These are phyloP conservation scores for Vidua chalybeata DNA, from an alignment of 2,113 vertebrate genomes.

Conservation along the genomic window DNA sequence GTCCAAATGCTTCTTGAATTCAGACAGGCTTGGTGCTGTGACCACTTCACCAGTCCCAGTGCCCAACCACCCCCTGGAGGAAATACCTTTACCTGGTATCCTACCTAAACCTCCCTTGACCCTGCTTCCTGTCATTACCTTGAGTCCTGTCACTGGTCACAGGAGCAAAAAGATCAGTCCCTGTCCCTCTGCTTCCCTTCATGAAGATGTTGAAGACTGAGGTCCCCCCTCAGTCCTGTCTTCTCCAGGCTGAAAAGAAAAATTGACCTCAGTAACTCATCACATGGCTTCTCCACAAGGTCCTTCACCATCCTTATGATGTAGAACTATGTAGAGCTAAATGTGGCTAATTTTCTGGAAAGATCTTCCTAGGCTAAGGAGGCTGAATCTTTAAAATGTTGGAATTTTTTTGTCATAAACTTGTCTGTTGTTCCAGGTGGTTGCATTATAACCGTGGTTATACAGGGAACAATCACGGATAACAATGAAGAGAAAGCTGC, in stretches of 20 bases:
- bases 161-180: not conserved
- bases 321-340: not conserved
- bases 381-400: not conserved
- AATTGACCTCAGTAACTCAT: not conserved
- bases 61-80: not conserved
- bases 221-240: not conserved
- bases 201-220: not conserved
- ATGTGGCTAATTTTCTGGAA: not conserved
- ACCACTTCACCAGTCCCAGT: not conserved
- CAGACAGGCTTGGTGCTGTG: not conserved
- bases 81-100: not conserved
- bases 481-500: not conserved
- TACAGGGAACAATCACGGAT: fast-evolving
- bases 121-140: not conserved
- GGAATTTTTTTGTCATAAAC: not conserved
- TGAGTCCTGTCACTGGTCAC: not conserved
- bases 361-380: not conserved
- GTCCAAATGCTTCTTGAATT: not conserved
- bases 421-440: not conserved
- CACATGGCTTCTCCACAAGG: not conserved
- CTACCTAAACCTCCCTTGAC: not conserved
- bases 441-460: not conserved
- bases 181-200: not conserved
- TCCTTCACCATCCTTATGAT: not conserved
- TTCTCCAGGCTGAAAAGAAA: not conserved